Base-by-base conservation (phyloP, 2,797 vertebrate genomes). In the Labeo calbasu region DNA sequence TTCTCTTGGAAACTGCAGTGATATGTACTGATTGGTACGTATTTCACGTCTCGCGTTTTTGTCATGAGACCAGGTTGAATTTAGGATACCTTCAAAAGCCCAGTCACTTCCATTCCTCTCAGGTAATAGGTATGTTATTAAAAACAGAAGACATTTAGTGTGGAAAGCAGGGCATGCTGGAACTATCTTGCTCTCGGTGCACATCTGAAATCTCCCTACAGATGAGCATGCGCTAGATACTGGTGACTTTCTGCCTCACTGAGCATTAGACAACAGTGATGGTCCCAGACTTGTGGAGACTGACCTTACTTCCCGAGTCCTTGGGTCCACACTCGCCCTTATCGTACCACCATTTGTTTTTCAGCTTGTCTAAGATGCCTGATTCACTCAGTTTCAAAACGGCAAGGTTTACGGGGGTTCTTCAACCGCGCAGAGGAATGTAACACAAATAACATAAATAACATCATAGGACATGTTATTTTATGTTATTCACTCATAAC, bases 261-360 rank as follows among this genome's bases (percentile, higher is more conserved):
- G 85, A 88, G 86, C 86, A 88, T 87, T 90, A 86, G 82, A 88
- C 88, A 90, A 88, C 85, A 90, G 89, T 90, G 89, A 90, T 87
- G 87, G 87, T 90, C 89, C 87, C 89, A 88, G 89, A 88, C 88
- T 88, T 77, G 84, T 87, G 97, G 95, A 94, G 95, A 99, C 98
- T 99, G 97, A 99, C 98, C 98, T 99, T 99, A 98, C 98, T 99
- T 99, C 98, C 98, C 96, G 98, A 99, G 98, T 99, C 98, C 98
- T 99, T 99, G 96, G 97, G 91, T 98, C 98, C 98, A 97, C 98
- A 99, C 96, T 99, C 98, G 95, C 98, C 98, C 97, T 99, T 99
- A 98, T 99, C 98, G 98, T 99, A 99, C 98, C 98, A 99, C 98
- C 98, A 99, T 99, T 99, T 99, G 98, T 98, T 99, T 99, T 99